A percentile compares a stretch with the other conserved stretches of the same genome.
Evolutionary conservation across 2,888 invertebrate species (phyloP).

Genomic region (Mystacides longicornis): DNA sequence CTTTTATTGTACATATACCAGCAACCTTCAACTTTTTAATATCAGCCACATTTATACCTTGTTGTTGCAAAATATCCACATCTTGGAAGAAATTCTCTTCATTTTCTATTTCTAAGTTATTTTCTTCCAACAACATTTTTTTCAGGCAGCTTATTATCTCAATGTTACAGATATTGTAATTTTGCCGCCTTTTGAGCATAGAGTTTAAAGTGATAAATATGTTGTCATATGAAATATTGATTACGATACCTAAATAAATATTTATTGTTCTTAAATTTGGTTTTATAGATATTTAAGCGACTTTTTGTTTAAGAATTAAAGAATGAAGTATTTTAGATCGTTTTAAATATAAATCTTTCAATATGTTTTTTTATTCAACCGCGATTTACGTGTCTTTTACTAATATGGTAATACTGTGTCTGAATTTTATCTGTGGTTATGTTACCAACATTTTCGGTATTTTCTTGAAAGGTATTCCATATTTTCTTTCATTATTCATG

Average conservation of each 20-base stretch:
- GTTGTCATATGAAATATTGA: too few relatives aligned
- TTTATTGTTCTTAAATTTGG: too few relatives aligned
- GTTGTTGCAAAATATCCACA: conserved; percentile 57
- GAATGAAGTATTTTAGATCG: too few relatives aligned
- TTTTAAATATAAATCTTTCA: too few relatives aligned
- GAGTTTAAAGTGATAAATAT: too few relatives aligned
- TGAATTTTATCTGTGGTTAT: neutral
- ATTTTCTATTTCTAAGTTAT: conserved; percentile 49
- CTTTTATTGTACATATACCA: conserved; percentile 76
- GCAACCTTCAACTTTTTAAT: conserved; percentile 68
- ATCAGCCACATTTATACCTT: conserved; percentile 63
- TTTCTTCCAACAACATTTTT: conserved; percentile 39
- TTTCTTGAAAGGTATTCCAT: neutral
- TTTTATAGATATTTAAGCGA: too few relatives aligned
- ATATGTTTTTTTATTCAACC: too few relatives aligned
- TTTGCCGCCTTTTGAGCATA: neutral
- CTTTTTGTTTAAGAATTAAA: too few relatives aligned
- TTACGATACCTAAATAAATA: too few relatives aligned
- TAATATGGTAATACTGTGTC: neutral
- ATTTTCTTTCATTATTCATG: neutral
- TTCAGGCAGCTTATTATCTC: neutral
- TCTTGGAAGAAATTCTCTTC: conserved; percentile 69
- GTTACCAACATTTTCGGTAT: neutral
- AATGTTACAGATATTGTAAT: neutral
- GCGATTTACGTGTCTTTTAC: neutral